Base-by-base conservation (phyloP, 2,113 vertebrate genomes). In the Lichenostomus cassidix region DNA sequence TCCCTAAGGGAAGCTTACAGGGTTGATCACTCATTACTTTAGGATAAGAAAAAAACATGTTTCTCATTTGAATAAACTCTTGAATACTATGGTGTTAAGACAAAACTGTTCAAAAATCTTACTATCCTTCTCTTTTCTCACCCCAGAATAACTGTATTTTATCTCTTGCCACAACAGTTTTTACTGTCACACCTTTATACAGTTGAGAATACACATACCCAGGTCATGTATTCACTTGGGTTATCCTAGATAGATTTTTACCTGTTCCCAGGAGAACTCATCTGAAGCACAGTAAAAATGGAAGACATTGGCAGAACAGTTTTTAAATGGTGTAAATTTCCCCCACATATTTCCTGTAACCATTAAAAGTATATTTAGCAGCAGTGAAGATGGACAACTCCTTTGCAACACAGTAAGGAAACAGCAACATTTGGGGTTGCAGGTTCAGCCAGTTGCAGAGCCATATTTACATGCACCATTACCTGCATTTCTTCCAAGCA, bases 401-500 rank as follows among this genome's bases (percentile, higher is more conserved):
- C 67, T 67, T 77, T 86, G 47, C 69, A 77, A 52, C 50, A 60
- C 31, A 59, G 64, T 7, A 37, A 27, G 3, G 15, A 52, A 27
- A 63, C 2, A 33, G 20, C 63, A 55, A 58, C 74, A 49, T 17
- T 12, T 33, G 71, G 62, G 64, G 76, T 46, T 67, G 69, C 49
- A 80, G 55, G 60, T 77, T 74, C 73, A 88, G 64, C 41, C 56
- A 56, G 39, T 55, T 37, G 63, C 78, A 88, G 93, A 94, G 83
- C 88, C 92, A 68, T 90, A 93, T 14, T 68, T 41, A 83, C 58
- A 47, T 9, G n/a, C 88, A 84, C n/a, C 82, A 39, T 53, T 50
- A 92, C 64, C 69, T 81, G 65, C 83, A 37, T 69, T 78, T 86
- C 91, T 78, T 22, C 93, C 80, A 86, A 67, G 88, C 92, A 82